Evolutionary conservation across 2,797 vertebrate species (phyloP).

Genomic region (Lacerta viridis): DNA sequence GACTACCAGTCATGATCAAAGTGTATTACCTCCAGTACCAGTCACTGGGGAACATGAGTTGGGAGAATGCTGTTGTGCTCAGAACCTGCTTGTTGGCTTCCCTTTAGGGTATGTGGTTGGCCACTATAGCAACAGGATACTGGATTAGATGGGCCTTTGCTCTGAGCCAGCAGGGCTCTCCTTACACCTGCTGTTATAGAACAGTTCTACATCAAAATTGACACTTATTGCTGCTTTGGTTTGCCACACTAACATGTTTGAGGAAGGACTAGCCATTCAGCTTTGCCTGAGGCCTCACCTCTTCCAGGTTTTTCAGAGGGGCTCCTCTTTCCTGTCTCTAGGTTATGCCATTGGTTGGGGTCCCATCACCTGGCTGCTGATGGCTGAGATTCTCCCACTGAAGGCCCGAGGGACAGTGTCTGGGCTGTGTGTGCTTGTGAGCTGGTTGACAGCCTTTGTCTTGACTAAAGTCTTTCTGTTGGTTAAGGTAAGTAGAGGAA

Average conservation of each 20-base stretch:
- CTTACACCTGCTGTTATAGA: background rate
- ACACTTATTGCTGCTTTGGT: too few relatives aligned
- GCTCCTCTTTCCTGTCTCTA: slow-evolving; percentile 58
- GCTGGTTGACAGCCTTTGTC: slow-evolving; percentile 93
- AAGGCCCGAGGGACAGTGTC: slow-evolving; percentile 90
- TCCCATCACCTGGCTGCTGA: slow-evolving; percentile 96
- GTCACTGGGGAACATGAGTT: background rate
- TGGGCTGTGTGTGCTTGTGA: slow-evolving; percentile 90
- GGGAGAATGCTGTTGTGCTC: background rate
- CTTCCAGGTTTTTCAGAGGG: background rate
- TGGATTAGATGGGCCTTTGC: too few relatives aligned
- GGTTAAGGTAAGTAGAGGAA: slow-evolving; percentile 81
- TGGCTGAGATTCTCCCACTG: slow-evolving; percentile 94
- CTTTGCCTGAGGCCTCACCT: background rate
- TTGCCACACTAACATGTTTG: background rate
- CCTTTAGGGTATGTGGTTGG: background rate
- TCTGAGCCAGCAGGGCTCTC: too few relatives aligned
- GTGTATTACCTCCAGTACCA: background rate
- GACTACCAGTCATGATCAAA: too few relatives aligned
- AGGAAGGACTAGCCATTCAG: too few relatives aligned
- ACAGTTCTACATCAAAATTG: background rate
- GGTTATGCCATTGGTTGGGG: slow-evolving; percentile 98
- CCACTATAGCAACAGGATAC: background rate
- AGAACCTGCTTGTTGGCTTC: too few relatives aligned
- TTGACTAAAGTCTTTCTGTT: slow-evolving; percentile 88